These are phyloP conservation scores for Timema podura DNA, from an alignment of 2,888 invertebrate species.

Conservation along the genomic window DNA sequence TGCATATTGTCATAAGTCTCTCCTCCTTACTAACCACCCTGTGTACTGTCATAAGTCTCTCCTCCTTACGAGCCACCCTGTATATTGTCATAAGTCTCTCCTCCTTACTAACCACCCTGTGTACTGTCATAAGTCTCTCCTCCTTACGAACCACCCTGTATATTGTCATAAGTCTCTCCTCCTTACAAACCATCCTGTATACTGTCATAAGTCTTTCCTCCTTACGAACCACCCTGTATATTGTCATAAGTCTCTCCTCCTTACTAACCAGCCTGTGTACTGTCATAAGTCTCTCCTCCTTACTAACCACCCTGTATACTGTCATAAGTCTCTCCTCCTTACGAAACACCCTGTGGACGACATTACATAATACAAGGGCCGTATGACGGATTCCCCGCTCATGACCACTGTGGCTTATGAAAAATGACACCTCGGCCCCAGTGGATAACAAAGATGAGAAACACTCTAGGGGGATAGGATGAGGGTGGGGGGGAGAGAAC, in stretches of 20 bases:
- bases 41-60: background rate
- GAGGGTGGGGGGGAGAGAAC: background rate
- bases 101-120: background rate
- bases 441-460: slow-evolving; percentile 10
- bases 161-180: too few relatives aligned
- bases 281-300: too few relatives aligned
- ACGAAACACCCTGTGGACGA: background rate
- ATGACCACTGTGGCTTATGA: slow-evolving; percentile 5
- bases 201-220: too few relatives aligned
- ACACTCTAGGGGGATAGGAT: background rate
- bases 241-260: too few relatives aligned
- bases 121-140: too few relatives aligned
- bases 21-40: background rate
- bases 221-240: background rate
- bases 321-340: too few relatives aligned
- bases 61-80: background rate
- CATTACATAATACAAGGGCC: slow-evolving; percentile 14
- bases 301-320: too few relatives aligned
- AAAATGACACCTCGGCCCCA: slow-evolving; percentile 14
- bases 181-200: background rate
- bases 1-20: background rate
- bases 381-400: slow-evolving; percentile 14
- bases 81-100: too few relatives aligned
- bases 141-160: background rate
- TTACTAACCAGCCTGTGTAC: background rate